Base-by-base conservation (phyloP, 2,888 invertebrate genomes). In the Callimorpha dominula region DNA sequence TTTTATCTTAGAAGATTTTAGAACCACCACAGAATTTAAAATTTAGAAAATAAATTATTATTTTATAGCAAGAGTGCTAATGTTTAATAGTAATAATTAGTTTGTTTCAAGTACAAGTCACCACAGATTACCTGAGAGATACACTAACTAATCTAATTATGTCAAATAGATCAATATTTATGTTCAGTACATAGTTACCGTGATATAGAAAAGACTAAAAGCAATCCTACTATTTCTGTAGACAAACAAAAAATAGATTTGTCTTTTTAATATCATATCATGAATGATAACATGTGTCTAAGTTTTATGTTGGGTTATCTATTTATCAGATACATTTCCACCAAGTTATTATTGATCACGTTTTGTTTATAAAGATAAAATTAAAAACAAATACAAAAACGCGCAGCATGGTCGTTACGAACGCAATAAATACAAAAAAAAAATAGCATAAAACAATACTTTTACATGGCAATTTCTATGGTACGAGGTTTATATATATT, bases 311-410 rank as follows among this genome's bases (percentile, higher is more conserved):
- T 20, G 20, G 20, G 57, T 14, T 11, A 60, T 9, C 20, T 60
- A 57, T 60, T 31, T 60, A 60, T 60, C 57, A 31, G 57, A 60
- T 31, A 60, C 12, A 40, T 40, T 40, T 12, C 12, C n/a, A 12
- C 11, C 31, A 60, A 60, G 9, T 67, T 54, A 42, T n/a, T n/a
- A 40, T 67, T 54, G 54, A 31, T 50, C 66, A 52, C 0, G 20
- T 54, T 52, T 42, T 67, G 67, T 67, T 54, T 54, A 54, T 57
- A 20, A 42, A 57, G 57, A 57, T 57, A 77, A 74, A 71, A 69
- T 69, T 71, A 77, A 72, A 80, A 73, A 81, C 73, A 80, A 79
- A 70, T 71, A 66, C 12, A 60, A 12, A 40, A 12, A 64, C 49
- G 54, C 60, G 17, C 49, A 67, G 40, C 65, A 50, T 71, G 54